These are phyloP conservation scores for Artemia sinica DNA, from an alignment of 2,888 invertebrate species.

Conservation along the genomic window DNA sequence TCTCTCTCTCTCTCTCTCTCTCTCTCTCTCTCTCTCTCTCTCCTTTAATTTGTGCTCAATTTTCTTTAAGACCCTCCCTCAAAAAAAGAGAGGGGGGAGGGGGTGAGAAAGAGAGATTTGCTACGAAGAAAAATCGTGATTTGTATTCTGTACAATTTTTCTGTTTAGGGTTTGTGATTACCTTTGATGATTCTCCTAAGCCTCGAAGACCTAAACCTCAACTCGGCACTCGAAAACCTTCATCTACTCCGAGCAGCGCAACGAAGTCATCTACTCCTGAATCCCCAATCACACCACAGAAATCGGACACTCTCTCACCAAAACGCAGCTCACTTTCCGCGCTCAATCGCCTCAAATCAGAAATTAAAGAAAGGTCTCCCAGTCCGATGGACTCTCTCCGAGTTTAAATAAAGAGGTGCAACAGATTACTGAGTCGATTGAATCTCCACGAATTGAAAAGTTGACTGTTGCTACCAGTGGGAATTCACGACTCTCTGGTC, in stretches of 20 bases:
- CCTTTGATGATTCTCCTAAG: slow-evolving; percentile 56
- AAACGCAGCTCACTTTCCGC: neutral
- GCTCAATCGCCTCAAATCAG: neutral
- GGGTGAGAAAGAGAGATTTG: no score
- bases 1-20: no score
- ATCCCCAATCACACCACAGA: slow-evolving; percentile 18
- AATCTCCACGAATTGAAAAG: neutral
- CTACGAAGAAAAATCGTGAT: no score
- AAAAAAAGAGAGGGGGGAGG: no score
- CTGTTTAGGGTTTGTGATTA: slow-evolving; percentile 55
- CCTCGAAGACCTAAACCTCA: slow-evolving; percentile 79
- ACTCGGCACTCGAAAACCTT: slow-evolving; percentile 36
- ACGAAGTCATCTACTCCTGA: slow-evolving; percentile 22
- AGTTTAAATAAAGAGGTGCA: neutral
- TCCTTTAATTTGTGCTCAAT: no score
- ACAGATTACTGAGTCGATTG: slow-evolving; percentile 1
- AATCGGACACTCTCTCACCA: neutral
- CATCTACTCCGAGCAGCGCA: slow-evolving; percentile 20
- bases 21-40: no score
- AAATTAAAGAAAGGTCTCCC: slow-evolving; percentile 7
- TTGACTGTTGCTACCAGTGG: neutral
- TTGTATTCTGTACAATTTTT: neutral
- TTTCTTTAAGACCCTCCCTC: no score
- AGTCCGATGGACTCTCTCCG: slow-evolving; percentile 2
- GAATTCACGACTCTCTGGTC: slow-evolving; percentile 19